These are phyloP conservation scores for Meteorus sp. DNA, from an alignment of 1,140 invertebrate genomes.

Conservation along the genomic window DNA sequence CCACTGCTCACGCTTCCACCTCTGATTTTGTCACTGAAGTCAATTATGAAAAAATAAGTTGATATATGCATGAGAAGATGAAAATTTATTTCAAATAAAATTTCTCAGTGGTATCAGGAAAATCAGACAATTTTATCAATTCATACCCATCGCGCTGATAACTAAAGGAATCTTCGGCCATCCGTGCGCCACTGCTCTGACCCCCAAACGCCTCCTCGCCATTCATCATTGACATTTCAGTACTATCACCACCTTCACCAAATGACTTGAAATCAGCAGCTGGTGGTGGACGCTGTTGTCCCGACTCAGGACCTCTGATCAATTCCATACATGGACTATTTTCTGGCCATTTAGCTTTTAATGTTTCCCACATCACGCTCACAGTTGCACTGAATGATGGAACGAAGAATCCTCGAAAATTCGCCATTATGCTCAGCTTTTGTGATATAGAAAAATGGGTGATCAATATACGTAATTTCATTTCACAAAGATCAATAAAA, in stretches of 20 bases:
- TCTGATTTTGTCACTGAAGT: conserved; percentile 65
- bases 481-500: too few species aligned
- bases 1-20: conserved; percentile 62
- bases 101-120: too few species aligned
- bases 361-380: conserved; percentile 78
- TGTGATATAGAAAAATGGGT: neutral
- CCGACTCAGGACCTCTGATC: conserved; percentile 43
- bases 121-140: too few species aligned
- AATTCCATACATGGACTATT: conserved; percentile 62
- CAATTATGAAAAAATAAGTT: conserved; percentile 1
- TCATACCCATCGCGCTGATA: conserved; percentile 55
- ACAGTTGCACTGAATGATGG: conserved; percentile 74
- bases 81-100: neutral
- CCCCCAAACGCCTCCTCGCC: conserved; percentile 64
- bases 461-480: neutral
- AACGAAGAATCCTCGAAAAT: conserved; percentile 65
- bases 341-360: conserved; percentile 76
- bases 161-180: conserved; percentile 57
- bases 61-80: neutral
- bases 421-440: conserved; percentile 56
- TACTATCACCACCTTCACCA: conserved; percentile 55
- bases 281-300: conserved; percentile 45
- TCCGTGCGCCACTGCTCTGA: conserved; percentile 55
- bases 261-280: conserved; percentile 59
- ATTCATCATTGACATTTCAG: conserved; percentile 64